Conservation (phyloP, 2,797 vertebrate species). For the Podarcis siculus region DNA sequence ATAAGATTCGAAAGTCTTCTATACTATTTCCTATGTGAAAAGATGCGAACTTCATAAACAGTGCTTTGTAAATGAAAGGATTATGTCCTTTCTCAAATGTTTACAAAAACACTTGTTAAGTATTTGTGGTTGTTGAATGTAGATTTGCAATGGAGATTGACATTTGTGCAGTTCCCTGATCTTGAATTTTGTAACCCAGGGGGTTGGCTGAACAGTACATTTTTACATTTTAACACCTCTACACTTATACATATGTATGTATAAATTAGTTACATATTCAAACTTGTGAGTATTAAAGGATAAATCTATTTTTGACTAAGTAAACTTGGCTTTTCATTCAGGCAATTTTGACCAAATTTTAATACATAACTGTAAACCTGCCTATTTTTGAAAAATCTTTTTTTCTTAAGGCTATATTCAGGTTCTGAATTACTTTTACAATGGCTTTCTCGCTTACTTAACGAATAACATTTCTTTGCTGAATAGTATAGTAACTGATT, state of each 20-base stretch:
- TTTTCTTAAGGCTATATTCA: conserved; percentile 76
- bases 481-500: conserved; percentile 69
- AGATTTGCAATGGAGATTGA: conserved; percentile 75
- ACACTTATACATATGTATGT: conserved; percentile 77
- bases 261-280: conserved; percentile 66
- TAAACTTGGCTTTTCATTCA: conserved; percentile 75
- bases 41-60: conserved; percentile 63
- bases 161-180: conserved; percentile 66
- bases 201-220: conserved; percentile 74
- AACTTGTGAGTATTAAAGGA: conserved; percentile 76
- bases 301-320: conserved; percentile 76
- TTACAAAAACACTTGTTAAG: conserved; percentile 78
- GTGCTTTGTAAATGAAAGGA: conserved; percentile 65
- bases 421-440: conserved; percentile 74
- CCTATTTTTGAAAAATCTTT: conserved; percentile 76
- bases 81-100: conserved; percentile 72
- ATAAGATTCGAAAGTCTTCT: conserved; percentile 56
- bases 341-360: conserved; percentile 74
- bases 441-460: conserved; percentile 67
- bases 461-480: conserved; percentile 76
- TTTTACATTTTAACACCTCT: conserved; percentile 77
- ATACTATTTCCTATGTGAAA: conserved; percentile 60
- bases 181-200: conserved; percentile 70
- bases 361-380: conserved; percentile 71
- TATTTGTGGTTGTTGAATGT: conserved; percentile 80